Evolutionary conservation across 2,888 invertebrate genomes (phyloP).

Genomic region (Synanthedon myopaeformis): DNA sequence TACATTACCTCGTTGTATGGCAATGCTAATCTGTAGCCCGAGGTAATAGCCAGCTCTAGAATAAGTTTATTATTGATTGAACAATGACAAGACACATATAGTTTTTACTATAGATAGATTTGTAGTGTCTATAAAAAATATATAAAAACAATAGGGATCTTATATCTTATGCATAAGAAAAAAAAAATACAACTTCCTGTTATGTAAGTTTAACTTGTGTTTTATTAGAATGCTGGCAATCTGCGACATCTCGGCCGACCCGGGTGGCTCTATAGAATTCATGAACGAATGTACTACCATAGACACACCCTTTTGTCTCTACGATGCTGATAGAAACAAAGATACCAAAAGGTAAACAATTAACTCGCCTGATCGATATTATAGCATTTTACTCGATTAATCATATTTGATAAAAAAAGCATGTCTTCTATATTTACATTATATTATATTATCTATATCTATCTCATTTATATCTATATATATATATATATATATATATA

Average conservation of each 20-base stretch:
- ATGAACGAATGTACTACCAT: conserved; percentile 99
- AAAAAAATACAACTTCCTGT: background rate
- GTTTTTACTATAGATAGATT: background rate
- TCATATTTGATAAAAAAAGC: too few species aligned
- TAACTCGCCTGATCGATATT: too few species aligned
- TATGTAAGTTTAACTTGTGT: background rate
- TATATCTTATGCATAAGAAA: background rate
- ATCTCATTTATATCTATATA: too few species aligned
- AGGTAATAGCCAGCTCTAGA: too few species aligned
- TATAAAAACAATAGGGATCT: background rate
- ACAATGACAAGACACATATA: background rate
- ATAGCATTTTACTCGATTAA: too few species aligned
- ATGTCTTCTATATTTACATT: too few species aligned
- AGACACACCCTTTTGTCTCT: conserved; percentile 98
- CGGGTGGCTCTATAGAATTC: conserved; percentile 98
- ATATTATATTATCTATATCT: too few species aligned
- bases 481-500: too few species aligned
- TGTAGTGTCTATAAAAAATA: background rate
- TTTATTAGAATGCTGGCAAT: conserved; percentile 85
- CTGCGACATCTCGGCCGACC: conserved; percentile 99
- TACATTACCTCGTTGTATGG: too few species aligned
- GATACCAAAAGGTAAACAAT: conserved; percentile 83
- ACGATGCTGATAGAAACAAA: conserved; percentile 98
- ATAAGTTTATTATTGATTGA: too few species aligned
- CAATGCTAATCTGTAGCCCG: too few species aligned